phyloP scores from a whole-genome alignment of 2,113 vertebrate species.

The Melanerpes formicivorus region DNA sequence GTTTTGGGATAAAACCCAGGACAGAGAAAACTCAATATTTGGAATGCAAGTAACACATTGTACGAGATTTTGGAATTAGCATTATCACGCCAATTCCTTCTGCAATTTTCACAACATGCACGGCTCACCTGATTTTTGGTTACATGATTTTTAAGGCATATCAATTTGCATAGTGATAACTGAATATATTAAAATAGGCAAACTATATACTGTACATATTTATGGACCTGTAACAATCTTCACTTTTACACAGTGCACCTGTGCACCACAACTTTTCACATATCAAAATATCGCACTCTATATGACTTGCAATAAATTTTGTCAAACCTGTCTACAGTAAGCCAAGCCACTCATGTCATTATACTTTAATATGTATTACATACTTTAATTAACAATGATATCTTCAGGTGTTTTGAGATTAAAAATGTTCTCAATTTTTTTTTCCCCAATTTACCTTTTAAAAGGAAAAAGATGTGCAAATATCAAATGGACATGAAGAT shows the following conservation, averaged over 20 bases:
- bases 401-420: not conserved
- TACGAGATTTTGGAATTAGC: not conserved
- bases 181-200: not conserved
- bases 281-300: not conserved
- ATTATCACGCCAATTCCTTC: not conserved
- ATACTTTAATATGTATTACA: not conserved
- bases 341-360: not conserved
- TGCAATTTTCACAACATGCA: not conserved
- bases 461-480: not conserved
- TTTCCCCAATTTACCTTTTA: not conserved
- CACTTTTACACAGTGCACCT: not conserved
- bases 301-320: not conserved
- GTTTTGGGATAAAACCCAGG: not conserved
- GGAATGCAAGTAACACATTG: not conserved
- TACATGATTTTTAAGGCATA: not conserved
- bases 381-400: not conserved
- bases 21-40: not conserved
- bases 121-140: not conserved
- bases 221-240: not conserved
- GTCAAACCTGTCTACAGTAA: not conserved
- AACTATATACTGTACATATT: not conserved
- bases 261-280: not conserved
- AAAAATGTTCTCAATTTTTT: not conserved
- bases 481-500: rapidly evolving
- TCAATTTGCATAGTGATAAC: not conserved